Base-by-base conservation (phyloP, 2,888 invertebrate species). In the Ceramica pisi region DNA sequence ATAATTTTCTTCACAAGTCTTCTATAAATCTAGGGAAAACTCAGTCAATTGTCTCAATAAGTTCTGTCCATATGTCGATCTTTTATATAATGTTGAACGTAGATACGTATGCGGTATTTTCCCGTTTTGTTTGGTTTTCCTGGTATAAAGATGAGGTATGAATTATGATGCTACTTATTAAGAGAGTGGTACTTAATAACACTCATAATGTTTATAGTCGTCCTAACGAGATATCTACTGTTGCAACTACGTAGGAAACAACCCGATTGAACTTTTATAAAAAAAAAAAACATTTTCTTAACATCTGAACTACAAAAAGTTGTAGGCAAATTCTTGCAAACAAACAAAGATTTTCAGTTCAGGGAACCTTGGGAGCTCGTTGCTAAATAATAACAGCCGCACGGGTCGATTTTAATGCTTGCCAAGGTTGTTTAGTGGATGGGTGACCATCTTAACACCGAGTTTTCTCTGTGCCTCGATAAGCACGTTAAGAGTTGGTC, bases 261-360 rank as follows among this genome's bases (percentile, higher is more conserved):
- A 70, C 23, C 53, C 1, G 23, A 46, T 55, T 68, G 53, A 71
- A 19, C 53, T 53, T 62, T 26, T 21, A 50, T n/a, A n/a, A 61
- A 61, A n/a, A n/a, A n/a, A n/a, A n/a, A n/a, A n/a, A n/a, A n/a
- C n/a, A n/a, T n/a, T n/a, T n/a, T n/a, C n/a, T n/a, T n/a, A n/a
- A n/a, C n/a, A n/a, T n/a, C n/a, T n/a, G n/a, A n/a, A 6, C 0
- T 21, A 50, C 9, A 19, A 12, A 53, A 69, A 10, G 9, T 14
- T 6, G 21, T 46, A 35, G n/a, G 1, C 6, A 16, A 44, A 53
- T 61, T 23, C 1, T 6, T 41, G 41, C 19, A 56, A 26, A 2
- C 26, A 41, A 55, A 8, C 26, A 55, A 55, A 10, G 2, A 62
- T 53, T 70, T 46, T 48, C 46, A 38, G 7, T 26, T n/a, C n/a